Evolutionary conservation across 2,797 vertebrate genomes (phyloP).

Genomic region (Sebastes kiyomatsui): DNA sequence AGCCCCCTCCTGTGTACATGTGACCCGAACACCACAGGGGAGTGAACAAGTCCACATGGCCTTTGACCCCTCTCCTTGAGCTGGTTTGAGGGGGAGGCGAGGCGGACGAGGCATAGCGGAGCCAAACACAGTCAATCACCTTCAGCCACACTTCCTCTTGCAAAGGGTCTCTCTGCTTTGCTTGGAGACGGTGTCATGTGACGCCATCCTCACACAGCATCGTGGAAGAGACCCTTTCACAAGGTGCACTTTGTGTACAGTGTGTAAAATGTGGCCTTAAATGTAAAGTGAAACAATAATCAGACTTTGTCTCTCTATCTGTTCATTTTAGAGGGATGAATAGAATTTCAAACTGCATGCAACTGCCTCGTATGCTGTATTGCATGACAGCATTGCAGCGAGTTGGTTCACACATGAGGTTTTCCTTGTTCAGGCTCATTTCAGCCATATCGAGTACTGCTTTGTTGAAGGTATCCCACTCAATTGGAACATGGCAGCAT

Average conservation of each 20-base stretch:
- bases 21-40: conserved; percentile 60
- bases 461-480: background rate
- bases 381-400: background rate
- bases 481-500: background rate
- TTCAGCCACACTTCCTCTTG: conserved; percentile 42
- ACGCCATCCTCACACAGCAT: background rate
- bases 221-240: background rate
- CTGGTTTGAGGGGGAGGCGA: conserved; percentile 16
- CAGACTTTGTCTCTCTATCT: background rate
- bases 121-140: conserved; percentile 55
- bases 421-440: background rate
- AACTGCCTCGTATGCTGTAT: background rate
- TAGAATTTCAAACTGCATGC: background rate
- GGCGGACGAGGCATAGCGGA: conserved; percentile 15
- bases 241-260: background rate
- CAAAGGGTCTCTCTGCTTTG: background rate
- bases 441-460: background rate
- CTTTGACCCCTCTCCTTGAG: conserved; percentile 47
- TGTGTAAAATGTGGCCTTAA: background rate
- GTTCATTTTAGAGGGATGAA: background rate
- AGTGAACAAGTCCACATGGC: conserved; percentile 50
- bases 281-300: background rate
- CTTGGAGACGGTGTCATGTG: conserved; percentile 5
- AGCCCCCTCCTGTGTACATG: conserved; percentile 52
- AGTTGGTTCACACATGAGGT: background rate